Percentiles rank a stretch among this genome's conserved stretches.
These are phyloP conservation scores for Falco peregrinus DNA, from an alignment of 2,797 vertebrate species.

Conservation along the genomic window DNA sequence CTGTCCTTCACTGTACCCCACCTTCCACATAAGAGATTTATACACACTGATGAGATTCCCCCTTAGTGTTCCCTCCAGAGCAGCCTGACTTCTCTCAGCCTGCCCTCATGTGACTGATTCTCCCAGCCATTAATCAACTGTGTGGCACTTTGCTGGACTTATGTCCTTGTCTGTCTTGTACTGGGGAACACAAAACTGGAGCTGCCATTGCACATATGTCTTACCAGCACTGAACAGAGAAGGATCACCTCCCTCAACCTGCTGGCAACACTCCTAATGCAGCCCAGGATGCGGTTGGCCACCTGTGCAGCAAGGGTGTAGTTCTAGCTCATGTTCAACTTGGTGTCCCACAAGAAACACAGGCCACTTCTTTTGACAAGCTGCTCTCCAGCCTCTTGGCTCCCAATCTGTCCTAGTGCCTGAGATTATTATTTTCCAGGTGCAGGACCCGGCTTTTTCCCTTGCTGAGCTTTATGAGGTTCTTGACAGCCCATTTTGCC, in stretches of 20 bases:
- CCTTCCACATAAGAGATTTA: background rate
- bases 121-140: background rate
- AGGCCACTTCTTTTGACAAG: background rate
- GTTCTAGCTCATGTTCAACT: background rate
- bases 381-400: background rate
- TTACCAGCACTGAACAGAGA: background rate
- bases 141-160: background rate
- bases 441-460: background rate
- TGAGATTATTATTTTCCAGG: background rate
- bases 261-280: background rate
- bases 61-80: background rate
- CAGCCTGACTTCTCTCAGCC: background rate
- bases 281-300: background rate
- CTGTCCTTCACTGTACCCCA: background rate
- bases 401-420: background rate
- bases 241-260: background rate
- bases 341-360: background rate
- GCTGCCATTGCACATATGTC: background rate
- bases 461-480: background rate
- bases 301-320: background rate
- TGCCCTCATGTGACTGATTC: background rate
- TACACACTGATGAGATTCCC: background rate
- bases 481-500: background rate
- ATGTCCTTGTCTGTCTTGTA: background rate
- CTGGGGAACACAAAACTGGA: background rate